These are phyloP conservation scores for Empidonax alnorum DNA, from an alignment of 2,113 vertebrate species.

Conservation along the genomic window DNA sequence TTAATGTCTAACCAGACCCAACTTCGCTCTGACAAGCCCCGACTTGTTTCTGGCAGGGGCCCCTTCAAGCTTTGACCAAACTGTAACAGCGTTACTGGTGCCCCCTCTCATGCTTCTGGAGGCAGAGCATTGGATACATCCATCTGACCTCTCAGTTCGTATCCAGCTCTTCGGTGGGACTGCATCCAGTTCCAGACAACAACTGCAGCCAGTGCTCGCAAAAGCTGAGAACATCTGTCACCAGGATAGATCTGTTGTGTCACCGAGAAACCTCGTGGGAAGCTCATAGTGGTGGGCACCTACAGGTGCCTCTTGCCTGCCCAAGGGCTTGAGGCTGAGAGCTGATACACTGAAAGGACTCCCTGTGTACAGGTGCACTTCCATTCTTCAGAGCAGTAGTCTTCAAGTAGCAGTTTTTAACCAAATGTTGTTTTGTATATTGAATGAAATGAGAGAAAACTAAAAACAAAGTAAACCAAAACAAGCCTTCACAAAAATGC, in stretches of 20 bases:
- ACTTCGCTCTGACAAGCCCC: no score
- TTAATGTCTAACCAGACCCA: no score
- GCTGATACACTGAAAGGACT: background rate
- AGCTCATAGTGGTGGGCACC: background rate
- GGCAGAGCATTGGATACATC: background rate
- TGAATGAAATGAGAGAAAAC: background rate
- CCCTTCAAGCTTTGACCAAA: no score
- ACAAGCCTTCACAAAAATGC: background rate
- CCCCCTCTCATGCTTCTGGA: background rate
- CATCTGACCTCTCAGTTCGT: background rate
- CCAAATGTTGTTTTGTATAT: background rate
- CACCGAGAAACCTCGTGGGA: background rate
- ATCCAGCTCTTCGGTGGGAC: background rate
- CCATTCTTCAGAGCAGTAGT: background rate
- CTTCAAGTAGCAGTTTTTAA: background rate
- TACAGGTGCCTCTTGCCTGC: background rate
- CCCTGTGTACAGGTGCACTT: no score
- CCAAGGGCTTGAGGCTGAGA: fast-evolving
- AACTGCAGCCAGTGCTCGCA: background rate
- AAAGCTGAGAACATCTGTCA: background rate
- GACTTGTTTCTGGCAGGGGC: no score
- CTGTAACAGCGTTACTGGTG: background rate
- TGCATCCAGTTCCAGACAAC: background rate
- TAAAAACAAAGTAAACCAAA: background rate
- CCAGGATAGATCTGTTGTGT: background rate